Evolutionary conservation across 2,797 vertebrate genomes (phyloP).

Genomic region (Lacerta agilis): DNA sequence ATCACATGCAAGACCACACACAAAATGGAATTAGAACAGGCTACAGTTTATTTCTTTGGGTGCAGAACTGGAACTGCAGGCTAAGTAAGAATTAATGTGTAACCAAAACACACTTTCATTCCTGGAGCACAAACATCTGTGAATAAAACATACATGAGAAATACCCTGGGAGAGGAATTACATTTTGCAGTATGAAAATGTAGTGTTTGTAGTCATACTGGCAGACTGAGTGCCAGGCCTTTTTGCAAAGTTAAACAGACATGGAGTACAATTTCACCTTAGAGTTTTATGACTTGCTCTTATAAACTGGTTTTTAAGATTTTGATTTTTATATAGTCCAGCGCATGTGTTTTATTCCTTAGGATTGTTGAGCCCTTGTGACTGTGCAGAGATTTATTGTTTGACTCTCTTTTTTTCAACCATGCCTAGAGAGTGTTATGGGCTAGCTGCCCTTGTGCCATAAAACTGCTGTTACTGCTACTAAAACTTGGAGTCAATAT

Average conservation of each 20-base stretch:
- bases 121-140: neutral
- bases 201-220: neutral
- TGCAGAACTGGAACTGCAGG: neutral
- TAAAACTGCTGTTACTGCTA: conserved; percentile 21
- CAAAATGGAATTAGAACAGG: neutral
- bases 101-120: neutral
- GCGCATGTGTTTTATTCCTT: conserved; percentile 16
- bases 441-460: neutral
- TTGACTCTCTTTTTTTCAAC: conserved; percentile 18
- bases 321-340: conserved; percentile 27
- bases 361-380: conserved; percentile 21
- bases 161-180: neutral
- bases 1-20: neutral
- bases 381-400: conserved; percentile 23
- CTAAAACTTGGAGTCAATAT: conserved; percentile 33
- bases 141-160: neutral
- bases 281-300: conserved; percentile 11
- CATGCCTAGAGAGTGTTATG: conserved; percentile 17
- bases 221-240: neutral
- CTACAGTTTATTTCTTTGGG: neutral
- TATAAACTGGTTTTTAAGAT: conserved; percentile 21
- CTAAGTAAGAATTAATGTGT: neutral
- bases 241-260: conserved; percentile 15
- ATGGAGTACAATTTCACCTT: neutral
- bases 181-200: neutral